Evolutionary conservation across 1,140 invertebrate species (phyloP).

Genomic region (Polyergus mexicanus): DNA sequence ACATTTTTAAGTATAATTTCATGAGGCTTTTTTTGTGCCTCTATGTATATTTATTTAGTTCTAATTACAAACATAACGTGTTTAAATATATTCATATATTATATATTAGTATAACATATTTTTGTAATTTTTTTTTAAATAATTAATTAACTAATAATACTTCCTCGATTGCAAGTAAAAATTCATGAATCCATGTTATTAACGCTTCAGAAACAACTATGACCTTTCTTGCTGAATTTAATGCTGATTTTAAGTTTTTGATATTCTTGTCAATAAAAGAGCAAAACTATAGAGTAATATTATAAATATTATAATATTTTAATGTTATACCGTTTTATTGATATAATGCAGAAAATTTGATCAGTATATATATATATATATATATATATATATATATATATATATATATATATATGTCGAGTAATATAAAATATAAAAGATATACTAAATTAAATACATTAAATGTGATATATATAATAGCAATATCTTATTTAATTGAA

Average conservation of each 20-base stretch:
- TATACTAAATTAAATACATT: slow-evolving; percentile 17
- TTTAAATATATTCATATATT: neutral
- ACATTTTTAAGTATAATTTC: neutral
- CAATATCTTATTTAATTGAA: slow-evolving; percentile 72
- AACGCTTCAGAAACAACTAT: slow-evolving; percentile 55
- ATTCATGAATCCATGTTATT: slow-evolving; percentile 70
- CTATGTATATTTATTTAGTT: neutral
- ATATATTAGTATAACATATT: slow-evolving; percentile 10
- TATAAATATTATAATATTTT: slow-evolving; percentile 16
- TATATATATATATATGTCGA: no score
- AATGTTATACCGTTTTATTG: neutral
- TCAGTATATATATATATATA: neutral
- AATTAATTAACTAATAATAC: slow-evolving; percentile 25
- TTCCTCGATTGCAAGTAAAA: slow-evolving; percentile 56
- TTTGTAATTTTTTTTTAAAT: neutral
- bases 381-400: no score
- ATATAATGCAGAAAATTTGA: neutral
- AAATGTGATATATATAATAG: slow-evolving; percentile 27
- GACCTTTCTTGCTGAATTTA: slow-evolving; percentile 57
- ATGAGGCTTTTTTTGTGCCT: neutral
- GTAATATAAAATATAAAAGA: neutral
- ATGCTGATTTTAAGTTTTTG: slow-evolving; percentile 42
- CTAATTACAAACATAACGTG: slow-evolving; percentile 2
- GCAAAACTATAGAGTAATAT: slow-evolving; percentile 69
- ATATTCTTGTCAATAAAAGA: slow-evolving; percentile 62